A percentile compares a stretch with the other conserved stretches of the same genome.
These are phyloP conservation scores for Himantopus leucocephalus DNA, from an alignment of 2,113 vertebrate genomes.

Conservation along the genomic window DNA sequence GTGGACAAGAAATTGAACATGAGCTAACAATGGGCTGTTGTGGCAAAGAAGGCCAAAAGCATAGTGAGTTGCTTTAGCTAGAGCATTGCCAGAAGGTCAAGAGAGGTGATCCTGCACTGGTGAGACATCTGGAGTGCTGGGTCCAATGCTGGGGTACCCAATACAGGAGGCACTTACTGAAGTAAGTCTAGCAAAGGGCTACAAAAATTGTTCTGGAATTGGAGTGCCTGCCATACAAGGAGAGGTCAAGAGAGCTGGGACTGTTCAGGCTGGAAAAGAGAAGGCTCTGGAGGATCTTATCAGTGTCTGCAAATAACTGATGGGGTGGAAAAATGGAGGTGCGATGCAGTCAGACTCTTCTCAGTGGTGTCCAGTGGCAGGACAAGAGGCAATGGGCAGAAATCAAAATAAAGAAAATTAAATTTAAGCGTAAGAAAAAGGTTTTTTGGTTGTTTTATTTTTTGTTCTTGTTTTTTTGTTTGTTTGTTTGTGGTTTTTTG, in stretches of 20 bases:
- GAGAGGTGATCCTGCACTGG: neutral
- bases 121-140: neutral
- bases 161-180: neutral
- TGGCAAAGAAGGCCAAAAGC: neutral
- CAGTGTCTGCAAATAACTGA: neutral
- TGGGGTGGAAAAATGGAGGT: neutral
- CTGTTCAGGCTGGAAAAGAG: neutral
- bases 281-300: neutral
- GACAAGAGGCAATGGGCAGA: neutral
- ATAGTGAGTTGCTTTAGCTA: neutral
- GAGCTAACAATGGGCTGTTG: neutral
- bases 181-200: fast-evolving
- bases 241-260: neutral
- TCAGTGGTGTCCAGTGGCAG: neutral
- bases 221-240: neutral
- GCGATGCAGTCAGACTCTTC: neutral
- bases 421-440: neutral
- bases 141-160: neutral
- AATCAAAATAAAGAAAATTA: neutral
- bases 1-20: neutral
- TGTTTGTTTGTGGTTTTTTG: neutral
- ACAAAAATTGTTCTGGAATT: neutral
- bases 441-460: neutral
- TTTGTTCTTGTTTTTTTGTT: neutral
- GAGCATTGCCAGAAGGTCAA: neutral